These are phyloP conservation scores for Chrysotoxum bicinctum DNA, from an alignment of 2,888 invertebrate genomes.

Conservation along the genomic window DNA sequence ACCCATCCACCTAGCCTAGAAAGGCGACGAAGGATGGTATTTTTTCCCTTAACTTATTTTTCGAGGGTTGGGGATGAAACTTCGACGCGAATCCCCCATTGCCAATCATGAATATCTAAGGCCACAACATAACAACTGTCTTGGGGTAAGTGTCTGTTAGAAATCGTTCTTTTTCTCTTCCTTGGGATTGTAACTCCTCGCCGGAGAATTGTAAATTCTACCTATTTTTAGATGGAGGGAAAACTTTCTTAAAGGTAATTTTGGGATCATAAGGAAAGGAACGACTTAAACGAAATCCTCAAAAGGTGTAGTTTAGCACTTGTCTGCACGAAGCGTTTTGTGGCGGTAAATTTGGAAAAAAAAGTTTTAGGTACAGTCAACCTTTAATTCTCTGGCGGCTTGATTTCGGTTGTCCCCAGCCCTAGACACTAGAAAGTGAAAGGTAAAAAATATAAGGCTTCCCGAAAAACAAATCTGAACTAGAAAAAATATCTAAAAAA, in stretches of 20 bases:
- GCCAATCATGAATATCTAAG: slow-evolving; percentile 71
- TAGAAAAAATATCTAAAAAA: slow-evolving; percentile 32
- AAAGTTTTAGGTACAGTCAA: slow-evolving; percentile 9
- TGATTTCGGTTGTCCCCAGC: slow-evolving; percentile 44
- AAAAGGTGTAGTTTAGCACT: slow-evolving; percentile 67
- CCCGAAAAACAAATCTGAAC: slow-evolving; percentile 35
- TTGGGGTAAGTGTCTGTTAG: slow-evolving; percentile 64
- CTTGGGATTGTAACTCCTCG: slow-evolving; percentile 10
- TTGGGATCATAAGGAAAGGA: slow-evolving; percentile 19
- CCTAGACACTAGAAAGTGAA: slow-evolving; percentile 15
- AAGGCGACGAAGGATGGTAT: slow-evolving; percentile 26
- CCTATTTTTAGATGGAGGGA: slow-evolving; percentile 1
- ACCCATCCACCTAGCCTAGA: not conserved
- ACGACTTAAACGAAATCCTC: slow-evolving; percentile 5
- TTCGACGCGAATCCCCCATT: slow-evolving; percentile 67
- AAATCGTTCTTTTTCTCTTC: slow-evolving; percentile 26
- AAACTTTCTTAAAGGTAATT: slow-evolving; percentile 64
- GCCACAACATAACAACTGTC: slow-evolving; percentile 70
- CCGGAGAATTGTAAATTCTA: not conserved
- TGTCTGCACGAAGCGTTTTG: slow-evolving; percentile 50
- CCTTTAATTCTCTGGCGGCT: slow-evolving; percentile 6
- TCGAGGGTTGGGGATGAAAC: slow-evolving; percentile 10
- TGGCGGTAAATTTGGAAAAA: slow-evolving; percentile 16
- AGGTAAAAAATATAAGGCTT: slow-evolving; percentile 6
- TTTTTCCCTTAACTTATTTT: not conserved